phyloP scores from a whole-genome alignment of 2,888 invertebrate genomes.

The Leptinotarsa juncta region DNA sequence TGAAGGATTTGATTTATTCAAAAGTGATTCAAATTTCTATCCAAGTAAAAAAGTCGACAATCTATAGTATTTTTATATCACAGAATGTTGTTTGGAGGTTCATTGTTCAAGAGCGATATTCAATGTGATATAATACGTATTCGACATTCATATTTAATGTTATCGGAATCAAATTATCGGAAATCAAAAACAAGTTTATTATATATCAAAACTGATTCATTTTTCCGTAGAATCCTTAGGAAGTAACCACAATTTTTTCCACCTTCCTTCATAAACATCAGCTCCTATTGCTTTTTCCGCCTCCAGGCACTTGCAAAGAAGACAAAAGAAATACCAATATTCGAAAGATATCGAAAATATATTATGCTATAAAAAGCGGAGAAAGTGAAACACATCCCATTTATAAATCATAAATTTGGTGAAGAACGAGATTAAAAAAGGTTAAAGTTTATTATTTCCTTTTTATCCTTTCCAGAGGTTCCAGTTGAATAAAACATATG shows the following conservation, averaged over 20 bases:
- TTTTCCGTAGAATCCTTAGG: too few species aligned
- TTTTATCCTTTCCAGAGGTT: constrained; percentile 32
- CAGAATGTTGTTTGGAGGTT: too few species aligned
- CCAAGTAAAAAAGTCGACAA: too few species aligned
- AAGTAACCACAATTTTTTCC: not conserved
- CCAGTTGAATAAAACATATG: constrained; percentile 49
- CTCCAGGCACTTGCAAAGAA: not conserved
- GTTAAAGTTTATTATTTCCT: constrained; percentile 50
- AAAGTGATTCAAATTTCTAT: too few species aligned
- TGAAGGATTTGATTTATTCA: too few species aligned
- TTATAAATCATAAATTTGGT: constrained; percentile 45
- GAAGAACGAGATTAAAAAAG: constrained; percentile 51
- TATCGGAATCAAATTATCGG: too few species aligned
- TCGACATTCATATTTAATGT: too few species aligned
- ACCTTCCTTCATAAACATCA: not conserved
- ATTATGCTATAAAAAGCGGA: constrained; percentile 37
- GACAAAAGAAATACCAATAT: constrained; percentile 3
- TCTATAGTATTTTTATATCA: too few species aligned
- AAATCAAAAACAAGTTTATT: too few species aligned
- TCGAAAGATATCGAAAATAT: constrained; percentile 27
- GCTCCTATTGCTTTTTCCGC: not conserved
- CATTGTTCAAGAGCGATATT: too few species aligned
- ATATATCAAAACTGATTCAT: too few species aligned
- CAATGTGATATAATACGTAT: too few species aligned
- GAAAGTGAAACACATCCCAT: constrained; percentile 40